Conservation (phyloP, 2,113 vertebrate species). For the Urocynchramus pylzowi region DNA sequence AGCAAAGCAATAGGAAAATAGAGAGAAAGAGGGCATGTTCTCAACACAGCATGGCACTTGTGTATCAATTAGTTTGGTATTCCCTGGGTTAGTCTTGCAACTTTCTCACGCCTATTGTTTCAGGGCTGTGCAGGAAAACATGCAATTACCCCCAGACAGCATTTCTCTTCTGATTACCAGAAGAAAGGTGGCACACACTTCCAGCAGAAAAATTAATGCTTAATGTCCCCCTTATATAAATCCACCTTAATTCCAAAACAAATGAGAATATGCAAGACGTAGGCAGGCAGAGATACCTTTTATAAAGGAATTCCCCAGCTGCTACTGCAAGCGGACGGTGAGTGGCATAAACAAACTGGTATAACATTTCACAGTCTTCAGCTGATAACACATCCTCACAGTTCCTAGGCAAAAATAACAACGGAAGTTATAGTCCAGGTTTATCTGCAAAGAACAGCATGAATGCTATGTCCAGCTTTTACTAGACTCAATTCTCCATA, state of each 20-base stretch:
- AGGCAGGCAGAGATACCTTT: conserved; percentile 71
- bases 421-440: conserved; percentile 7
- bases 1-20: neutral
- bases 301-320: conserved; percentile 87
- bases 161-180: neutral
- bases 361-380: conserved; percentile 80
- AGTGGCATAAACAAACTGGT: conserved; percentile 83
- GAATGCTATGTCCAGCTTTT: neutral
- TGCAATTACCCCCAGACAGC: neutral
- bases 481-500: neutral
- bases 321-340: conserved; percentile 83
- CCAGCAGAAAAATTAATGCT: neutral
- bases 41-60: neutral
- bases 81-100: neutral
- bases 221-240: neutral
- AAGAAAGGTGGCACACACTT: neutral
- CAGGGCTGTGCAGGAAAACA: neutral
- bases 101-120: neutral
- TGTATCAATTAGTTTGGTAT: neutral
- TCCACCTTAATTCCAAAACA: neutral
- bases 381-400: conserved; percentile 75
- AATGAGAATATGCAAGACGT: neutral
- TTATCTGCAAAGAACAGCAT: neutral
- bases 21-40: neutral
- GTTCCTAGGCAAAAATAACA: conserved; percentile 70